phyloP scores from a whole-genome alignment of 1,140 invertebrate genomes.

The Ptiloglossa arizonensis region DNA sequence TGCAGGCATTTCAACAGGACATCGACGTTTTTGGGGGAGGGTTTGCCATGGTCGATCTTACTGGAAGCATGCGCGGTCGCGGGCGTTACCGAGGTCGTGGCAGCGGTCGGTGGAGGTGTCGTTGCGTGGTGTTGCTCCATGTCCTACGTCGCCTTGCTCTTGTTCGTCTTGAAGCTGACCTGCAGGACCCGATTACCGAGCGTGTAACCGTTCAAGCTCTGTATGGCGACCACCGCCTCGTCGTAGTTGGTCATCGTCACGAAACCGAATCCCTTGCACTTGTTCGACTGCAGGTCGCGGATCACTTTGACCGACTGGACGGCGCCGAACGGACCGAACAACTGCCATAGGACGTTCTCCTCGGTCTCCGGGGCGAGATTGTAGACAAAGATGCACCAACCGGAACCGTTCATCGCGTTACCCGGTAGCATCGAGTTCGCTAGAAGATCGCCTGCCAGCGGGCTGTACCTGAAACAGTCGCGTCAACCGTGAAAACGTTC shows the following conservation, averaged over 20 bases:
- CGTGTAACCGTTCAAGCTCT: conserved; percentile 98
- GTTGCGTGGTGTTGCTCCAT: conserved; percentile 46
- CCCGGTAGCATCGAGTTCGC: conserved; percentile 93
- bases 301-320: conserved; percentile 99
- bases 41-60: conserved; percentile 28
- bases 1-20: no score
- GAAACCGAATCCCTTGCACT: conserved; percentile 99
- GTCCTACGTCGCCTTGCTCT: conserved; percentile 93
- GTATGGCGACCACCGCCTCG: conserved; percentile 98
- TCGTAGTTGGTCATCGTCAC: conserved; percentile 99
- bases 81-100: not conserved
- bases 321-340: conserved; percentile 99
- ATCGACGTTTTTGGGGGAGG: no score
- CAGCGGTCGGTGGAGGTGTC: no score
- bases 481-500: conserved; percentile 52
- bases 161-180: conserved; percentile 99
- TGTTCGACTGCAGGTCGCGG: conserved; percentile 98
- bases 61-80: conserved; percentile 45
- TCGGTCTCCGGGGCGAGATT: conserved; percentile 99
- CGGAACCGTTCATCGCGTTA: conserved; percentile 91
- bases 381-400: conserved; percentile 99
- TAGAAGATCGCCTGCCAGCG: conserved; percentile 94
- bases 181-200: conserved; percentile 98
- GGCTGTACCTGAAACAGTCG: conserved; percentile 91
- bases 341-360: conserved; percentile 98